Percentiles rank a stretch among this genome's conserved stretches.
Evolutionary conservation across 2,888 invertebrate species (phyloP).

Genomic region (Nematopogon swammerdamellus): DNA sequence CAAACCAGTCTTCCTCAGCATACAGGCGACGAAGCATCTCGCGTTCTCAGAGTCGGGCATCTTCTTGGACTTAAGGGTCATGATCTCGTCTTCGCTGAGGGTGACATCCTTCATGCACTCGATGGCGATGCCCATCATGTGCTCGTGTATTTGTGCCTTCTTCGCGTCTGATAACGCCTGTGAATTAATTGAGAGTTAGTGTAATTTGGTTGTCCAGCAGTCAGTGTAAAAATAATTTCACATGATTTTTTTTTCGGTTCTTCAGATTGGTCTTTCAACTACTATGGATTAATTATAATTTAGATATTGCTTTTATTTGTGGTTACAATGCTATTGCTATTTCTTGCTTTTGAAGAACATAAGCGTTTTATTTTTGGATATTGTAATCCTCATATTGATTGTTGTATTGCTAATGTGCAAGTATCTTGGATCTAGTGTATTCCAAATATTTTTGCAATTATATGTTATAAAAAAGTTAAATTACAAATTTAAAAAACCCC

Average conservation of each 20-base stretch:
- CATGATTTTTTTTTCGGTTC: background rate
- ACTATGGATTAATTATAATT: background rate
- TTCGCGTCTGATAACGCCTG: conserved; percentile 39
- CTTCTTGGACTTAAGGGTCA: conserved; percentile 20
- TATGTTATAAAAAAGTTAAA: no score
- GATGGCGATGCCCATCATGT: conserved; percentile 27
- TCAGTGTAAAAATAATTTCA: background rate
- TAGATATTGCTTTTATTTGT: background rate
- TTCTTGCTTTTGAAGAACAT: no score
- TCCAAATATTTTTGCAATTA: no score
- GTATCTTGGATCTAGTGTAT: no score
- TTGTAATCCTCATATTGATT: no score
- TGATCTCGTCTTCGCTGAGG: conserved; percentile 28
- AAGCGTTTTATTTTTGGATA: no score
- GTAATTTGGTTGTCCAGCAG: no score
- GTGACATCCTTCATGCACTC: conserved; percentile 25
- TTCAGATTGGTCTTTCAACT: background rate
- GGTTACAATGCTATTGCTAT: no score
- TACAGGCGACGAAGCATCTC: conserved; percentile 37
- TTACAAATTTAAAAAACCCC: no score
- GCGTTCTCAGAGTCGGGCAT: conserved; percentile 26
- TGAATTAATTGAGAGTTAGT: conserved; percentile 2
- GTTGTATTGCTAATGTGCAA: no score
- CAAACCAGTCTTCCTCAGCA: conserved; percentile 30
- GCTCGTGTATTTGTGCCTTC: conserved; percentile 24